Evolutionary conservation across 2,888 invertebrate genomes (phyloP).

Genomic region (Cataglyphis rosenhaueri): DNA sequence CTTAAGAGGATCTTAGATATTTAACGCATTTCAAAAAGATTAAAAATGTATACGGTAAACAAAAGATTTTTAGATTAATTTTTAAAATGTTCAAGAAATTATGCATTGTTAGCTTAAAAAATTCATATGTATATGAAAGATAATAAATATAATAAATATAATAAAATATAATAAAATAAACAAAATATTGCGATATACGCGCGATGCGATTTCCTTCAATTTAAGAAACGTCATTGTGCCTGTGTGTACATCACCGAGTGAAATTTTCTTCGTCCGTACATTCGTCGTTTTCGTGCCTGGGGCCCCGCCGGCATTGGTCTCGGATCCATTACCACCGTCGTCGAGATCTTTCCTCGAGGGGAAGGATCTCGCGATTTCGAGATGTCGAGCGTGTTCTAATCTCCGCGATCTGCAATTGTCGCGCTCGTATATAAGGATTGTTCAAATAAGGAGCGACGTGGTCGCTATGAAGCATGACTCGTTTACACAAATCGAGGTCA

Average conservation of each 20-base stretch:
- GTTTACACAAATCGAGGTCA: not conserved
- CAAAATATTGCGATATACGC: conserved; percentile 1
- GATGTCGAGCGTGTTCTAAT: conserved; percentile 58
- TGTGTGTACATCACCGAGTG: conserved; percentile 58
- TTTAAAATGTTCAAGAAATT: not conserved
- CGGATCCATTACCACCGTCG: conserved; percentile 65
- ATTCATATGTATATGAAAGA: not conserved
- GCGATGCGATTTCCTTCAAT: conserved; percentile 22
- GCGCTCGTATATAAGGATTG: conserved; percentile 17
- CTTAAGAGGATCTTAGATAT: not conserved
- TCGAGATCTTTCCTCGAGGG: conserved; percentile 58
- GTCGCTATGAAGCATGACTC: not conserved
- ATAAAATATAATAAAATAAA: not conserved
- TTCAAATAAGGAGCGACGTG: conserved; percentile 34
- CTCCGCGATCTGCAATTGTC: conserved; percentile 42
- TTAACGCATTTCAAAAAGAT: not conserved
- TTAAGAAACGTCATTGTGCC: conserved; percentile 34
- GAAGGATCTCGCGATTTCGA: conserved; percentile 57
- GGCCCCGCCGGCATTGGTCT: conserved; percentile 48
- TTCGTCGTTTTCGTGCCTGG: conserved; percentile 55
- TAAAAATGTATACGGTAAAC: not conserved
- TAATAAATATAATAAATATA: not conserved
- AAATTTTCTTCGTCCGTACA: conserved; percentile 62
- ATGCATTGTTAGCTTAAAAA: not conserved
- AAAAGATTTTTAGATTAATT: not conserved